Base-by-base conservation (phyloP, 2,888 invertebrate genomes). In the Capitulum mitella region DNA sequence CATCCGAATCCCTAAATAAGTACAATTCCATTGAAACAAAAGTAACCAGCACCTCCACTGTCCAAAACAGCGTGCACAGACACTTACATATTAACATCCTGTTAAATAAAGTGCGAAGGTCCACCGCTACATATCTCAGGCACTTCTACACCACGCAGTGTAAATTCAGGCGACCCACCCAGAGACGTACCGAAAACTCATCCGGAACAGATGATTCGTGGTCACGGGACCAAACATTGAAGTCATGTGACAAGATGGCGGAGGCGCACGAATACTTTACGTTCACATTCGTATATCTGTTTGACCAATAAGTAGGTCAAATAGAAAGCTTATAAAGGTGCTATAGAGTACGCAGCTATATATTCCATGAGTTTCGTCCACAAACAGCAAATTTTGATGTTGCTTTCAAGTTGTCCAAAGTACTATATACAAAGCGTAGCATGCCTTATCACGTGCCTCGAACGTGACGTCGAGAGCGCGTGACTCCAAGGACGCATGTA, bases 171-270 rank as follows among this genome's bases (percentile, higher is more conserved):
- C n/a, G n/a, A n/a, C n/a, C n/a, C n/a, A n/a, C n/a, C n/a, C 61
- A 61, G 14, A 19, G 19, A 51, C 58, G 1, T 29, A 61, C 8
- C 29, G 12, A 29, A 61, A 14, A 29, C 29, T 29, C 5, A 34
- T 29, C 19, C 64, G 34, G 19, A 64, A 64, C 64, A 64, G 64
- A 29, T 64, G 64, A 64, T 64, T 19, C 64, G 32, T 64, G 64
- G 64, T 64, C 64, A 64, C 64, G 64, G 64, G 64, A 64, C 34
- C 64, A 64, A 64, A 64, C 64, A 34, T 16, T 29, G 16, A 64
- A 19, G 64, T 64, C 64, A 64, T 64, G 64, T 64, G 64, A 64
- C 64, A 64, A 64, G 64, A 64, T 64, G 64, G 64, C 64, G 64
- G 64, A 16, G 19, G 64, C 64, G 64, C 64, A 64, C 16, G 32